A percentile compares a stretch with the other conserved stretches of the same genome.
These are phyloP conservation scores for Pseudopleuronectes americanus DNA, from an alignment of 2,797 vertebrate genomes.

Conservation along the genomic window DNA sequence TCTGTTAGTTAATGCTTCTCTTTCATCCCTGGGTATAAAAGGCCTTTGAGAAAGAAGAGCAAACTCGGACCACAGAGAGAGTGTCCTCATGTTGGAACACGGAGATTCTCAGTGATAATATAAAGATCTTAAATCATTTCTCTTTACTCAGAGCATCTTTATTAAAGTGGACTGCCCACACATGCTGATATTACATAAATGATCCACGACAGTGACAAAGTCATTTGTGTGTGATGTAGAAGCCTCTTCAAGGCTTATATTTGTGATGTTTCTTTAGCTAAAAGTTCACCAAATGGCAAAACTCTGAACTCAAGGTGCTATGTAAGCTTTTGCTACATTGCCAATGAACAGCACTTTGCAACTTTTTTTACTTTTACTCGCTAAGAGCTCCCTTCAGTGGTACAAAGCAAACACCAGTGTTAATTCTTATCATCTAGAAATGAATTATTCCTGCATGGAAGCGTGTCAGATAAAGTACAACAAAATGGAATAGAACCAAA, in stretches of 20 bases:
- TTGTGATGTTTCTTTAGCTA: no score
- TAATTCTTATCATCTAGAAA: no score
- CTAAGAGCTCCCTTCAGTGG: no score
- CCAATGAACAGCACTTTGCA: no score
- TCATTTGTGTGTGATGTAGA: neutral
- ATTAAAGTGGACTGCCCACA: constrained; percentile 14
- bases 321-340: no score
- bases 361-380: no score
- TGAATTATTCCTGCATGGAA: no score
- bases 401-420: no score
- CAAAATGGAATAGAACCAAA: no score
- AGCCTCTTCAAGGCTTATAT: neutral
- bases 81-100: constrained; percentile 63
- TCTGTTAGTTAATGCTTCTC: constrained; percentile 32
- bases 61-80: constrained; percentile 62
- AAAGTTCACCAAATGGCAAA: no score
- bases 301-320: neutral
- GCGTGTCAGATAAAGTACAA: no score
- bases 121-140: constrained; percentile 26
- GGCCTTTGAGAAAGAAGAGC: constrained; percentile 60
- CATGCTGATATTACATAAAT: constrained; percentile 39
- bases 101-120: constrained; percentile 27
- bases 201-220: neutral
- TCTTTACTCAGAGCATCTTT: constrained; percentile 7
- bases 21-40: constrained; percentile 64